Conservation (phyloP, 2,888 invertebrate genomes). For the Drosophila nr. medialis region DNA sequence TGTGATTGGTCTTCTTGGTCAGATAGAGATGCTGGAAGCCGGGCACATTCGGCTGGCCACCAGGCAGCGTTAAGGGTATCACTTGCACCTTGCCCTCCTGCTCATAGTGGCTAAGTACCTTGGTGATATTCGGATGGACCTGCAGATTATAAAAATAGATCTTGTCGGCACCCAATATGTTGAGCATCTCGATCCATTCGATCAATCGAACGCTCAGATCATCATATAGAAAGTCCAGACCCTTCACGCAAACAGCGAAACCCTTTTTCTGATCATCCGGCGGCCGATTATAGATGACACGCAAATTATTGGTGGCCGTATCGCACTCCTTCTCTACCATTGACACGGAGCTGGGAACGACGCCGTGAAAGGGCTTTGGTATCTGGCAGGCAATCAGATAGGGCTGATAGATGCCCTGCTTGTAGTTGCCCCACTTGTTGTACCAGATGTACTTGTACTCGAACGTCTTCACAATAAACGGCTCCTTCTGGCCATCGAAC, state of each 20-base stretch:
- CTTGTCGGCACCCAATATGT: constrained; percentile 94
- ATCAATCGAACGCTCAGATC: constrained; percentile 95
- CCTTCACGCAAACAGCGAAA: constrained; percentile 97
- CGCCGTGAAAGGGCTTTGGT: constrained; percentile 89
- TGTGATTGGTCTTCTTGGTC: constrained; percentile 95
- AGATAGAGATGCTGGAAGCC: constrained; percentile 95
- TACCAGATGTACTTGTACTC: constrained; percentile 98
- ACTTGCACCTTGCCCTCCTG: constrained; percentile 89
- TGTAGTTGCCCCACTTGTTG: constrained; percentile 97
- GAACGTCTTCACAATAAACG: constrained; percentile 91
- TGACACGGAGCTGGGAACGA: constrained; percentile 93
- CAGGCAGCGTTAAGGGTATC: constrained; percentile 93
- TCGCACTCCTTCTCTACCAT: constrained; percentile 94
- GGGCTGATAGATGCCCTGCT: constrained; percentile 95
- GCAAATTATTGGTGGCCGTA: constrained; percentile 92
- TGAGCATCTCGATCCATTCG: constrained; percentile 97
- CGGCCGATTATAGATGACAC: constrained; percentile 92
- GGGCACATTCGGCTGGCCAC: constrained; percentile 95
- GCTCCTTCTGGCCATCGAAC: constrained; percentile 93
- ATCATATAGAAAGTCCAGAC: constrained; percentile 95
- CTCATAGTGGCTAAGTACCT: constrained; percentile 89
- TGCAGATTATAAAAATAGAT: constrained; percentile 95
- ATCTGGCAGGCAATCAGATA: constrained; percentile 95
- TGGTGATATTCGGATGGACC: constrained; percentile 96
- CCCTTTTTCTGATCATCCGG: constrained; percentile 88